Conservation (phyloP, 2,888 invertebrate genomes). For the Charanyca ferruginea region DNA sequence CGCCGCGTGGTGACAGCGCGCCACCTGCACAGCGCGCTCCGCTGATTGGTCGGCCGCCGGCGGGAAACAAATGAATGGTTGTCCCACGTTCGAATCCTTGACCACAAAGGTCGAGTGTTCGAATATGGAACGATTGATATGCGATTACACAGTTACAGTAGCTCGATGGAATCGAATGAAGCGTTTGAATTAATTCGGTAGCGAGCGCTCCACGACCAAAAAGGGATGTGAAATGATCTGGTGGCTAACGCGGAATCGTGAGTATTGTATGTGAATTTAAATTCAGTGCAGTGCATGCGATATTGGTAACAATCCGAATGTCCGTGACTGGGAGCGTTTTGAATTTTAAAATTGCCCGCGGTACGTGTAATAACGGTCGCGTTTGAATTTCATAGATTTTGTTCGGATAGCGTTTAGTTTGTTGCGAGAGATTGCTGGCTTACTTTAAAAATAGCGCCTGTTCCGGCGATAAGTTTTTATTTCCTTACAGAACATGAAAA, state of each 20-base stretch:
- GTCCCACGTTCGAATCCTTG: constrained; percentile 75
- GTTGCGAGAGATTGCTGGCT: constrained; percentile 44
- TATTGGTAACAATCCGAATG: constrained; percentile 83
- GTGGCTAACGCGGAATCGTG: constrained; percentile 64
- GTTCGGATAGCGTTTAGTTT: constrained; percentile 63
- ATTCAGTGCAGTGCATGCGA: constrained; percentile 80
- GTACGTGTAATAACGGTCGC: constrained; percentile 64
- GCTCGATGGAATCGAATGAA: constrained; percentile 75
- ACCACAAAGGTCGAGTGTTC: constrained; percentile 79
- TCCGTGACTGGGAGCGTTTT: constrained; percentile 76
- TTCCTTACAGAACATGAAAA: constrained; percentile 25
- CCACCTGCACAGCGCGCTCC: constrained; percentile 78
- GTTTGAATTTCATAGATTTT: constrained; percentile 76
- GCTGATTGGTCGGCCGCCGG: constrained; percentile 74
- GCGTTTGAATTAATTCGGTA: constrained; percentile 69
- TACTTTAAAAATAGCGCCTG: constrained; percentile 35
- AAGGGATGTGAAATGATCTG: constrained; percentile 72
- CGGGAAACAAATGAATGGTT: constrained; percentile 79
- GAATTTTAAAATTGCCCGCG: constrained; percentile 81
- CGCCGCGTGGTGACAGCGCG: constrained; percentile 83
- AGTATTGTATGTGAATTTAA: constrained; percentile 77
- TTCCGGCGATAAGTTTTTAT: constrained; percentile 44
- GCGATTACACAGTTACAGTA: constrained; percentile 72
- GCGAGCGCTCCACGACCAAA: constrained; percentile 74
- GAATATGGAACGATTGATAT: constrained; percentile 83